Base-by-base conservation (phyloP, 2,797 vertebrate species). In the Naso thynnoides region DNA sequence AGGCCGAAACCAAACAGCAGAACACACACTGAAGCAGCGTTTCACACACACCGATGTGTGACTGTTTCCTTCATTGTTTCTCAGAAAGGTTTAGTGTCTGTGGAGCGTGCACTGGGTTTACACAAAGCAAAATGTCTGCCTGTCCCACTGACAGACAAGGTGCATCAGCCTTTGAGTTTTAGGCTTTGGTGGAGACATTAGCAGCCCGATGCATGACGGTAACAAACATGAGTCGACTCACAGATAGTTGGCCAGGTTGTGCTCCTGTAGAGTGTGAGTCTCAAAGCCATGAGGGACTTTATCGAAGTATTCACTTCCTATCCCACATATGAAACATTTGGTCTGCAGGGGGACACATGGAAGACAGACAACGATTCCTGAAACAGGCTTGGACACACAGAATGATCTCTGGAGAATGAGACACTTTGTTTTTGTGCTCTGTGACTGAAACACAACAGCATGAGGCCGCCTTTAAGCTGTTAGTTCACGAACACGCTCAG, bases 221-320 rank as follows among this genome's bases (percentile, higher is more conserved):
- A 10, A 14, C 1, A 26, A 26, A 29, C 11, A 24, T 45, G 8
- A 41, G 58, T 73, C 56, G 54, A 94, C 94, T 95, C 87, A 95
- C 94, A 95, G 82, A 84, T 95, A 95, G 90, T 95, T 95, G 81
- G 94, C 93, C 92, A 95, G 66, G 87, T 94, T 95, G 90, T 95
- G 94, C 65, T 95, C 94, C 83, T 94, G 92, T 19, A 95, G 88
- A 2, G 94, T 95, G 88, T 95, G 94, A 9, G 81, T 92, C 91
- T 95, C 94, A 52, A 95, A 95, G 52, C 94, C 94, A 36, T 95
- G 94, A 71, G 94, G 94, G 36, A 92, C 78, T 0, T 56, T 92
- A 63, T 95, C 94, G 83, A 95, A 94, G 78, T 94, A 95, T 53
- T 95, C 94, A 47, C 81, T 94, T 70, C 94, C 94, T 59, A 94